Evolutionary conservation across 2,888 invertebrate genomes (phyloP).

Genomic region (Ormyrus thymus): DNA sequence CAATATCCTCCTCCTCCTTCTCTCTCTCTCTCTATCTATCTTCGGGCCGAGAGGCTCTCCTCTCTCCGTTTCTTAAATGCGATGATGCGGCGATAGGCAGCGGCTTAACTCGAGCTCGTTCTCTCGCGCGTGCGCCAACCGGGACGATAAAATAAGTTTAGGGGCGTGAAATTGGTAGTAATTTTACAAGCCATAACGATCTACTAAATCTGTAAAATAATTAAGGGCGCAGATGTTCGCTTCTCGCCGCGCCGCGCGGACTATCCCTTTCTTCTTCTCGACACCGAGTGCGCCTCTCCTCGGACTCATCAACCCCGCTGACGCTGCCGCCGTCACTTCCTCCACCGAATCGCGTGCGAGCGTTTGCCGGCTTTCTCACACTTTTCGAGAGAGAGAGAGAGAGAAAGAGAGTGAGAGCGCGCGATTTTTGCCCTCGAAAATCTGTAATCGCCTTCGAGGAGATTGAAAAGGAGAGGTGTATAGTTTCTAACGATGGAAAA

Average conservation of each 20-base stretch:
- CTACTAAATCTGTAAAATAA: conserved; percentile 75
- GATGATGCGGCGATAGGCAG: conserved; percentile 65
- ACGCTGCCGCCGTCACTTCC: conserved; percentile 14
- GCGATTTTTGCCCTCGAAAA: too few species aligned
- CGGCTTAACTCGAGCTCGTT: conserved; percentile 39
- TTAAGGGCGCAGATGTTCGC: conserved; percentile 74
- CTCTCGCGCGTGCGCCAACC: conserved; percentile 1
- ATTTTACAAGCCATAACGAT: conserved; percentile 76
- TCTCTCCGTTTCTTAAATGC: conserved; percentile 54
- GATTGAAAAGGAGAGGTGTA: too few species aligned
- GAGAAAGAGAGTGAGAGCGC: too few species aligned
- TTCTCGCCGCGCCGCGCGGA: neutral
- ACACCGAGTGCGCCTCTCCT: neutral
- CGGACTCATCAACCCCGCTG: conserved; percentile 30
- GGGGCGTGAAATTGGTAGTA: conserved; percentile 75
- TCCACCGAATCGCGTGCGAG: neutral
- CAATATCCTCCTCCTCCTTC: conserved; percentile 66
- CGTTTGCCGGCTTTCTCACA: neutral
- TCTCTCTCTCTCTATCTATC: conserved; percentile 10
- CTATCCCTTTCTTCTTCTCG: conserved; percentile 24
- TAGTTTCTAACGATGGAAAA: too few species aligned
- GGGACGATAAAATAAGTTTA: conserved; percentile 72
- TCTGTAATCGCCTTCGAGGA: too few species aligned
- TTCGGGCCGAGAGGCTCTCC: conserved; percentile 45
- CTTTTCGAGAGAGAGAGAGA: neutral